Evolutionary conservation across 1,140 invertebrate genomes (phyloP), one percentile per base, ranked within the genome.

Genomic region (Apis florea): DNA sequence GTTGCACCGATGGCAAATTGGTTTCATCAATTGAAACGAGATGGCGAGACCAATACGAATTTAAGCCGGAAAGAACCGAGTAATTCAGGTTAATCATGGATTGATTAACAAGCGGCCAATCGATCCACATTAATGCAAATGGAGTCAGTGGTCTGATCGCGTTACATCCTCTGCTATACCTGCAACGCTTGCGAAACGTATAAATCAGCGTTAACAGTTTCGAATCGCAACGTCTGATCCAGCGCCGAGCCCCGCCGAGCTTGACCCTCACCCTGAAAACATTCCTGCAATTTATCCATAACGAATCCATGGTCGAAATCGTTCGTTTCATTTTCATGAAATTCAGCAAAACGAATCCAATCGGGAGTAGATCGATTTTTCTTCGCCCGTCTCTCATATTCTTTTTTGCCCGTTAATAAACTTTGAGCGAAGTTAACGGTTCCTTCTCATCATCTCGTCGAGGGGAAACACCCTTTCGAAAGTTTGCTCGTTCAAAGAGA

Each of bases 61-160:
- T 47, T 21, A 58, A 40, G 13, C 54, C 17, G 70, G 4, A 73
- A 79, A 79, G n/a, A 40, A 53, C 11, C 17, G 21, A 21, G 63
- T 79, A 79, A 56, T 66, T 64, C 51, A 2, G n/a, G 40, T 17
- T 73, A 53, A 73, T 73, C 53, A 63, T 24, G 24, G 17, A 54
- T 73, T 73, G 69, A 72, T 74, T 74, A 73, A 66, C 53, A 10
- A 9, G 6, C 47, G 19, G 21, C 2, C 26, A 63, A 75, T 80
- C 79, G 79, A 80, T 80, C 40, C 61, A 13, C 72, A 80, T 80
- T 81, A 75, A 81, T 81, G 72, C 79, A 75, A 81, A 75, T 74
- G 53, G 72, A 68, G 47, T 15, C 6, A 21, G 63, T 24, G 56
- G 26, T 59, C 56, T 59, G 79, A 68, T 81, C 79, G 24, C 40